Percentiles rank a stretch among this genome's conserved stretches.
Conservation (phyloP, 2,888 invertebrate species). For the Trachelus iudaicus region DNA sequence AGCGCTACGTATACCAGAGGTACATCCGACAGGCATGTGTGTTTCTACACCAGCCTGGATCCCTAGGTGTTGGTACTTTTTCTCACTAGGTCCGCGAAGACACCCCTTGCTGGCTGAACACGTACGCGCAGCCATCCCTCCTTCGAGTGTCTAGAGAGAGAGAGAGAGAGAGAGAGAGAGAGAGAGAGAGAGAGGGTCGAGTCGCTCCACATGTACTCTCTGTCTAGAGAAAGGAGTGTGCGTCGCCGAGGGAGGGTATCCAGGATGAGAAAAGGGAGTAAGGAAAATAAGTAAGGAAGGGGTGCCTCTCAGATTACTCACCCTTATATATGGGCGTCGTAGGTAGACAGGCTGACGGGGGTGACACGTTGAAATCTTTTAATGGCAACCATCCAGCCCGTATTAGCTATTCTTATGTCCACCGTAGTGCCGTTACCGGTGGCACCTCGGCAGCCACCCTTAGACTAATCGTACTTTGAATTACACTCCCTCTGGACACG, state of each 20-base stretch:
- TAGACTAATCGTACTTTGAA: constrained; percentile 59
- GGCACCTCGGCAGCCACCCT: constrained; percentile 30
- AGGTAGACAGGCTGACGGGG: constrained; percentile 27
- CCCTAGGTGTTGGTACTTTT: constrained; percentile 26
- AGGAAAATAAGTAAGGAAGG: constrained; percentile 35
- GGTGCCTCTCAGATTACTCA: constrained; percentile 54
- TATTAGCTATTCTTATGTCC: constrained; percentile 62
- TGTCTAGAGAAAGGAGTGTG: constrained; percentile 26
- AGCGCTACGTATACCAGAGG: no score
- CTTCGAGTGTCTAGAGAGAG: neutral
- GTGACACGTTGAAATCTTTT: constrained; percentile 57
- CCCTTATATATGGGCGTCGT: constrained; percentile 59
- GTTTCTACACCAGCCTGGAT: constrained; percentile 8
- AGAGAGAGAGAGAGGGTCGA: neutral
- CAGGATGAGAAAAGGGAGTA: constrained; percentile 36
- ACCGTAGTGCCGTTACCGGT: constrained; percentile 47
- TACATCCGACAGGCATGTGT: neutral
- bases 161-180: constrained; percentile 7
- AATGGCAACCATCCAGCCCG: constrained; percentile 60
- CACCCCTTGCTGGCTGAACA: constrained; percentile 15
- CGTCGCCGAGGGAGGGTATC: constrained; percentile 9
- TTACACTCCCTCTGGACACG: constrained; percentile 31
- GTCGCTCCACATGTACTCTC: neutral
- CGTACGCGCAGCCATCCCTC: constrained; percentile 10
- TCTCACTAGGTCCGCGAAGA: constrained; percentile 21